Evolutionary conservation across 1,140 invertebrate species (phyloP), one percentile per base, ranked within the genome.

Genomic region (Bombyx mori): DNA sequence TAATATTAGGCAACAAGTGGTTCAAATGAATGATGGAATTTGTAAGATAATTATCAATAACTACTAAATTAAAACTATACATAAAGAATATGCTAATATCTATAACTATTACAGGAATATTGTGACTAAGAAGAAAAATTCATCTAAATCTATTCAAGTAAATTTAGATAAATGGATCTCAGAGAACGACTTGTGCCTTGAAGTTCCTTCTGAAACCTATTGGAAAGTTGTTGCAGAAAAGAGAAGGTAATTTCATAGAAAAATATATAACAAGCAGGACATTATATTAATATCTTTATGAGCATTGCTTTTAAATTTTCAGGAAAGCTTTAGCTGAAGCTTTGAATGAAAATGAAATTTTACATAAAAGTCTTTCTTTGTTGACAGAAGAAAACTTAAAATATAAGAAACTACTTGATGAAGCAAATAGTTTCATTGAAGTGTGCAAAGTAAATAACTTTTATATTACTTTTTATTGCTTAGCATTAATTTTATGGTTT

Each of bases 401-500:
- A 6, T 66, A 63, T 45, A 58, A 56, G 50, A 8, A 61, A 44
- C 56, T 68, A 51, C 54, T 71, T 0, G 69, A 68, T 26, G 69
- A 71, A 48, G 61, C 60, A 12, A 64, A 64, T n/a, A 68, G 50
- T 50, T 68, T 71, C 12, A 57, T 71, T 18, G 63, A 65, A 48
- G 63, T 68, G 8, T 63, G 66, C 46, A 66, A 68, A 49, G 66
- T 63, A 54, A 61, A 35, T 35, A 35, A 35, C 56, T 50, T 18
- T 50, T 12, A 54, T 12, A 7, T 8, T 10, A 35, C 35, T 22
- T n/a, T 26, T 10, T 8, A 35, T 8, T 54, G n/a, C 18, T 54
- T 7, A 12, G 7, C 44, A 3, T 58, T 8, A 9, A 47, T 35
- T 35, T 35, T 35, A 3, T 35, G 26, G 26, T 35, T 2, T 35